Base-by-base conservation (phyloP, 2,113 vertebrate genomes). In the Seriola rivoliana region DNA sequence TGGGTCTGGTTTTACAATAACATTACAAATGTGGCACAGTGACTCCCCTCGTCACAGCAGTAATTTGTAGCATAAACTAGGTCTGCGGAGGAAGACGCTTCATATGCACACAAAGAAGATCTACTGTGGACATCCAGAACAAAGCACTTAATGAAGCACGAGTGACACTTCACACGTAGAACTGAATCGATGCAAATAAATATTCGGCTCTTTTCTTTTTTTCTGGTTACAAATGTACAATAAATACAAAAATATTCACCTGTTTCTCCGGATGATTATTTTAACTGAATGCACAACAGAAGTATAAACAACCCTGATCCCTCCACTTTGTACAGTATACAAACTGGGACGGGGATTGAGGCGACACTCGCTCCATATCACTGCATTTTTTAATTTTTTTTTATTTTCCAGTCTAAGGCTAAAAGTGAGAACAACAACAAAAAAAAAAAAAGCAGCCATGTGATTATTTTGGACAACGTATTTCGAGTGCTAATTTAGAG, bases 211-310 rank as follows among this genome's bases (percentile, higher is more conserved):
- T 79, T 80, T 29, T 29, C 29, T 29, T 29, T 29, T 29, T 29
- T 29, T 93, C 90, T 90, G 87, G 89, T 94, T 89, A 91, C 81
- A 93, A 92, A 90, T 91, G 85, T 90, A 91, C 90, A 91, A 90
- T 92, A 85, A 90, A 91, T 95, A 95, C 25, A 94, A 93, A 95
- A 95, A 94, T 94, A 94, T 80, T 82, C 71, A 78, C 76, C 58
- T 58, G 34, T 68, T 19, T 42, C 12, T 58, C 23, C 32, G 59
- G 46, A 70, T 74, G 48, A 62, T 44, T 32, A 40, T 52, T 67
- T 80, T 52, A 66, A 91, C 62, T 73, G 13, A 29, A 75, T 13
- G 13, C 32, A 70, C 52, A 32, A 82, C 21, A 3, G 17, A 75
- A 78, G 42, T 80, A 72, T 67, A 66, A 34, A 88, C 57, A 40